These are phyloP conservation scores for Marmota monax DNA, from an alignment of 2,113 vertebrate genomes.

Conservation along the genomic window DNA sequence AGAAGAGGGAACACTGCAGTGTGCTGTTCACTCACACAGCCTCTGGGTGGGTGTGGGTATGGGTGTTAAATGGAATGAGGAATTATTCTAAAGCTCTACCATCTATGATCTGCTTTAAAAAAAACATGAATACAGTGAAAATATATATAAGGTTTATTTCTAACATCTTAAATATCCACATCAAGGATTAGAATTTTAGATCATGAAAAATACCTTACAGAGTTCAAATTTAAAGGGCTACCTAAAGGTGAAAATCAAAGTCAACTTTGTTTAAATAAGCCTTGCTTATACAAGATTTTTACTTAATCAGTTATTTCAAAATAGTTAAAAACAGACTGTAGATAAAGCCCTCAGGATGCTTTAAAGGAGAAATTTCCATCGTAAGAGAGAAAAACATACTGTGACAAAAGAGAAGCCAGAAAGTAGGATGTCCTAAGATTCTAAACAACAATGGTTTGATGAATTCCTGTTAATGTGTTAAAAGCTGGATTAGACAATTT, in stretches of 20 bases:
- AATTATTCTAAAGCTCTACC: background rate
- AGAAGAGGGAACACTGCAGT: background rate
- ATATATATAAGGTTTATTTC: background rate
- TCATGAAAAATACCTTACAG: background rate
- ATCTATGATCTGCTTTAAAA: background rate
- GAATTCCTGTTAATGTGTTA: background rate
- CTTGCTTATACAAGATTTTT: background rate
- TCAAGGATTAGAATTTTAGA: background rate
- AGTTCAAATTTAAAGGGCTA: slow-evolving; percentile 33
- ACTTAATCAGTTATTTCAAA: slow-evolving; percentile 25
- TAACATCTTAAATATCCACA: background rate
- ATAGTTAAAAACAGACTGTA: background rate
- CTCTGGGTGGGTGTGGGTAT: too few relatives aligned
- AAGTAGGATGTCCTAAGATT: slow-evolving; percentile 29
- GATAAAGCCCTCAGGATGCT: background rate
- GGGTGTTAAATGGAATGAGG: background rate
- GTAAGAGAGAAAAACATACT: background rate
- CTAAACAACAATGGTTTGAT: slow-evolving; percentile 8
- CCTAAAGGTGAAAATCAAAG: slow-evolving; percentile 36
- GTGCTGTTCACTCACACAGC: background rate
- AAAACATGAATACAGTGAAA: background rate
- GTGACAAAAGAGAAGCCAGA: background rate
- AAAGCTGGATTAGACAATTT: background rate
- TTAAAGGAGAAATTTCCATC: slow-evolving; percentile 14
- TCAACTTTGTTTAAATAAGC: slow-evolving; percentile 55